Base-by-base conservation (phyloP, 2,797 vertebrate genomes). In the Lutjanus argentimaculatus region DNA sequence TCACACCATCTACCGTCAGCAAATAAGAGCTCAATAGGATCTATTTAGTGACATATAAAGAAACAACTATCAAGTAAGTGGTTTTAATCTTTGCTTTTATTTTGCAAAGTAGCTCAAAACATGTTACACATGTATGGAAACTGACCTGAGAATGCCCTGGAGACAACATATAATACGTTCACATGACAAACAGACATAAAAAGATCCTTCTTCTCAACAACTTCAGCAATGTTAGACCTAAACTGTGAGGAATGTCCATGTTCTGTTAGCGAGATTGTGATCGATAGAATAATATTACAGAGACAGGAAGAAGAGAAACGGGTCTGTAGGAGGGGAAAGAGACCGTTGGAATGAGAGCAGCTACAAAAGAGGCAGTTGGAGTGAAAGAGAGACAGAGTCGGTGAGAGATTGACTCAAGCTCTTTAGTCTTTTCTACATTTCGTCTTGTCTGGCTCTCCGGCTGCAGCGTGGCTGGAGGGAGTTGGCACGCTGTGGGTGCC, bases 401-500 rank as follows among this genome's bases (percentile, higher is more conserved):
- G 19, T 82, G 72, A 86, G 76, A 82, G 72, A 76, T 72, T 45
- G 59, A 77, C 67, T 90, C 69, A 61, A 70, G 72, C 62, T 76
- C 76, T 76, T 93, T 62, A 88, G 83, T 89, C 87, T 67, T 91
- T 90, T 75, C 73, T 91, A 57, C 62, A 78, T 67, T 89, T 88
- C 58, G 79, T 65, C 53, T 89, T 80, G 1, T 90, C 90, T 36
- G 75, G 79, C 48, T 90, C 87, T 25, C 7, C 86, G 0, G 40
- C 13, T 2, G 72, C 76, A 10, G 80, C 14, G n/a, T 83, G 82
- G 77, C 79, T 48, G 16, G 84, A 42, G 66, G 86, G 62, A 13
- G 49, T 53, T 46, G 93, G 89, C 75, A 69, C 64, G 0, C 84
- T 40, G 77, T 93, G 82, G 56, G 94, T 96, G 8, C 96, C 96